Evolutionary conservation across 2,888 invertebrate genomes (phyloP), one percentile per base, ranked within the genome.

Genomic region (Xylota segnis): DNA sequence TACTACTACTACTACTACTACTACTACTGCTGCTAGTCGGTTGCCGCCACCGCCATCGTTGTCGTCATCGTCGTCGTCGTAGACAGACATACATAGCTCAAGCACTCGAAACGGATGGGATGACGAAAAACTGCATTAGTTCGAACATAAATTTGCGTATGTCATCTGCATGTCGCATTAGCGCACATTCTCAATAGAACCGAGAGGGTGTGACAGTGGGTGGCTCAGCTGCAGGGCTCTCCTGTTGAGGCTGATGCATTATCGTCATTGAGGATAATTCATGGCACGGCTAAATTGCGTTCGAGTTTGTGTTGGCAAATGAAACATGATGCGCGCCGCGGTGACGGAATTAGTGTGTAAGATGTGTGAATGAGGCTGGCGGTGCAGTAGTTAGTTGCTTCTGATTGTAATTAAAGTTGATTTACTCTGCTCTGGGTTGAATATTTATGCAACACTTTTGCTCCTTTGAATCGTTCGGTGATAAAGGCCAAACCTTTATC

Each of bases 81-180:
- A 59, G 56, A 61, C 76, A 82, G 76, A 86, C 72, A 82, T n/a
- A n/a, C n/a, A 82, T 76, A 72, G 77, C 65, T 81, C 63, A 81
- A 68, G 59, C 59, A 61, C 77, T 86, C 58, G 68, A 77, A 76
- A 72, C 58, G 76, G 56, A 72, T 72, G 68, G 71, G 77, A 71
- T 56, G 76, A 65, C 84, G 76, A 86, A 86, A 82, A 86, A 86
- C 82, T 86, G 86, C 86, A 86, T 86, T 86, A 86, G 86, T 86
- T 86, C 86, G 76, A 82, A 82, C 86, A 86, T 86, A 86, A 86
- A 86, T 86, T 86, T 86, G 76, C 77, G 86, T 86, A 77, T 86
- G 86, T 86, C 86, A 86, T 86, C 82, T 82, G 86, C 86, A 86
- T 82, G 86, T 82, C 82, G 82, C 86, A 86, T 86, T 86, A 86